phyloP scores from a whole-genome alignment of 30 jellyfish, hydroid and myxozoan species.

The Aurelia coerulea region DNA sequence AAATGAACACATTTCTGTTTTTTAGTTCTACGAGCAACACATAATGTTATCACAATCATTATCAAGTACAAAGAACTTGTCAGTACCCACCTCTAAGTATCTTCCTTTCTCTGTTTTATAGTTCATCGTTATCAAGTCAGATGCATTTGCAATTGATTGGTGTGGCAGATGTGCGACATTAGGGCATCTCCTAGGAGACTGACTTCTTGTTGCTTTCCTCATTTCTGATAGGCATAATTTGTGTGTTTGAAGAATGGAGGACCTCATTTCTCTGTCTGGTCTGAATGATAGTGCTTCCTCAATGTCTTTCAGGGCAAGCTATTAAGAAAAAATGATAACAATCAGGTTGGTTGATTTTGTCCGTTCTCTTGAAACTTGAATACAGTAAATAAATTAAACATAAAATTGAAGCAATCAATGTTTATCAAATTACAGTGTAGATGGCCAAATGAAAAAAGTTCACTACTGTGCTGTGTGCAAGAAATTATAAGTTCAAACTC shows the following conservation, averaged over 20 bases:
- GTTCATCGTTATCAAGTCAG: constrained; percentile 52
- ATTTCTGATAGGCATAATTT: constrained; percentile 68
- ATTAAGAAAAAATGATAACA: too few species aligned
- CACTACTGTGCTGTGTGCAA: too few species aligned
- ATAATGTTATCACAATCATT: too few species aligned
- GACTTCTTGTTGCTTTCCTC: constrained; percentile 36
- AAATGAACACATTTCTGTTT: too few species aligned
- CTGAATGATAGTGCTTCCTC: constrained; percentile 54
- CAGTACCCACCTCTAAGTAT: constrained; percentile 44
- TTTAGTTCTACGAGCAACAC: too few species aligned
- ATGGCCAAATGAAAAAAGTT: too few species aligned
- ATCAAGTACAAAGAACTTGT: not conserved
- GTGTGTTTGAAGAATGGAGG: constrained; percentile 42
- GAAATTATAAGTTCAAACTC: too few species aligned
- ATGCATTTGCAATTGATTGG: constrained; percentile 55
- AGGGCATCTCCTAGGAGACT: constrained; percentile 42
- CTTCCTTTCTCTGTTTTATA: constrained; percentile 52
- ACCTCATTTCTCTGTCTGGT: constrained; percentile 16
- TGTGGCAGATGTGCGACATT: constrained; percentile 43
- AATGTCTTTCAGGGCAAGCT: constrained; percentile 64
- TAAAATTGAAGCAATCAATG: too few species aligned
- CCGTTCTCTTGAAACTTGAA: too few species aligned
- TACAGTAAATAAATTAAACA: too few species aligned
- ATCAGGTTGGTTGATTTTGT: too few species aligned
- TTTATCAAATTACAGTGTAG: too few species aligned